Base-by-base conservation (phyloP, 1,140 invertebrate genomes). In the Halyomorpha halys region DNA sequence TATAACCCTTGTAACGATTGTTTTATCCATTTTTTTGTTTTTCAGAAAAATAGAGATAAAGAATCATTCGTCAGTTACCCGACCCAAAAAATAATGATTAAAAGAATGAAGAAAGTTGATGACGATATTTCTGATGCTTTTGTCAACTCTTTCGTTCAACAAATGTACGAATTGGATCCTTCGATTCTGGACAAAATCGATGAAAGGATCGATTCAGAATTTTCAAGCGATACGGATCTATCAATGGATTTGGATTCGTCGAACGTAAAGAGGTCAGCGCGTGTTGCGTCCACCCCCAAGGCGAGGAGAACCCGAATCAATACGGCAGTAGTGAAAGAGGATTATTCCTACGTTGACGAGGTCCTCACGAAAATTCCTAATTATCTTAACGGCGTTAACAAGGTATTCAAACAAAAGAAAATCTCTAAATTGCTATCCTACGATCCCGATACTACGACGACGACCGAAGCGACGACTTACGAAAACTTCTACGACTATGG, bases 401-500 rank as follows among this genome's bases (percentile, higher is more conserved):
- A 13, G 34, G 11, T 39, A 13, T 39, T 39, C 34, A 39, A 39
- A 13, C 34, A 39, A 6, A 1, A 39, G 13, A 39, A 13, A 6
- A 13, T 39, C 1, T 3, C 6, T 9, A 8, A 39, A 13, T 9
- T 39, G 34, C 11, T 39, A 39, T 3, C 1, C 5, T 6, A 39
- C 1, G 34, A 39, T 1, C 34, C 34, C 6, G 11, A 39, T 39
- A 13, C 34, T 13, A 13, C 34, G 6, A 39, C 34, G 34, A 56
- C 53, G 9, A 5, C 14, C 1, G 19, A 19, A 23, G 27, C 53
- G 9, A 56, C 53, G 11, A 16, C 23, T 25, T 19, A 18, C 6
- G 53, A 56, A 27, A 25, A 19, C 15, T 56, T 56, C 23, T 56
- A 56, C 23, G 53, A 56, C 18, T 23, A 56, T 27, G 23, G 4